Conservation (phyloP, 2,113 vertebrate species). For the Saccopteryx leptura region DNA sequence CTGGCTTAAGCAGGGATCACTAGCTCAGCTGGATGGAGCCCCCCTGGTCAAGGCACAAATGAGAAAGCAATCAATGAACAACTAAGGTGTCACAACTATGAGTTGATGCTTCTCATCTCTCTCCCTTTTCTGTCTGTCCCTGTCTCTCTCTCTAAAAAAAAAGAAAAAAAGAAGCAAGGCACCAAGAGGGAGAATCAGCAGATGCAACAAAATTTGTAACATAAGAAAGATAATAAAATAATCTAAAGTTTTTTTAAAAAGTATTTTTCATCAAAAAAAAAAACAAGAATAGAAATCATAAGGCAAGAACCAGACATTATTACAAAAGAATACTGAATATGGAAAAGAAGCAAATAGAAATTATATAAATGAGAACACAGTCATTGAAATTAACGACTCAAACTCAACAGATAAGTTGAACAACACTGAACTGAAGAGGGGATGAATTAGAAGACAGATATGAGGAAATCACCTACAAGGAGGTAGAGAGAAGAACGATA, state of each 20-base stretch:
- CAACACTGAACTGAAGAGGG: not conserved
- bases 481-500: not conserved
- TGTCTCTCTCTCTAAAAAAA: no score
- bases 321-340: slow-evolving; percentile 16
- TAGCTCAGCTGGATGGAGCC: no score
- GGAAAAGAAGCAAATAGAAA: slow-evolving; percentile 20
- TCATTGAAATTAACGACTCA: slow-evolving; percentile 40
- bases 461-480: slow-evolving; percentile 1
- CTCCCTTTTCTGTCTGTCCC: no score
- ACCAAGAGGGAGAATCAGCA: not conserved
- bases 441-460: slow-evolving; percentile 20
- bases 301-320: slow-evolving; percentile 5
- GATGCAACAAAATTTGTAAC: not conserved
- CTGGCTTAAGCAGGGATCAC: no score
- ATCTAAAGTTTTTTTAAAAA: not conserved
- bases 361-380: not conserved
- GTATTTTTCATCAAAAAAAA: not conserved
- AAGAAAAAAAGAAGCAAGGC: not conserved
- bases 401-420: not conserved
- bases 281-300: not conserved
- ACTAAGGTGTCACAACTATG: no score
- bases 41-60: no score
- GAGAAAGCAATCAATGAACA: no score
- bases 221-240: slow-evolving; percentile 29
- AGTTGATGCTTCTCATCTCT: no score